These are phyloP conservation scores for Pseudorectes ferrugineus DNA, from an alignment of 2,113 vertebrate species.

Conservation along the genomic window DNA sequence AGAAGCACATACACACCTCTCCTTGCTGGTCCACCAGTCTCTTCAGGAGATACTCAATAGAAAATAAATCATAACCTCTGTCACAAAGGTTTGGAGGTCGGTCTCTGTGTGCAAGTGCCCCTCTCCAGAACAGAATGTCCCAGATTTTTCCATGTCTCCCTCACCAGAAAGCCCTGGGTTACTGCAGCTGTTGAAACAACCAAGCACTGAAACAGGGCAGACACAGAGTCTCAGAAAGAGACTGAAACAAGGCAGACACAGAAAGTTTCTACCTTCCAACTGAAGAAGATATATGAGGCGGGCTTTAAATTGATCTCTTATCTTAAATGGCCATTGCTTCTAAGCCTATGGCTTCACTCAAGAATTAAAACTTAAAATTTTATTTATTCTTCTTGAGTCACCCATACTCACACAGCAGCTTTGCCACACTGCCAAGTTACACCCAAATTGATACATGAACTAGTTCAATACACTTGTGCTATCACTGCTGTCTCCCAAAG, in stretches of 20 bases:
- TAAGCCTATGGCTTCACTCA: neutral
- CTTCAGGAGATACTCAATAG: neutral
- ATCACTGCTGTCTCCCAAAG: neutral
- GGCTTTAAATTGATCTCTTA: neutral
- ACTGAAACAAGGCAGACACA: neutral
- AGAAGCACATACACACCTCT: neutral
- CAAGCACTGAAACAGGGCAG: neutral
- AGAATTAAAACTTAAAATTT: neutral
- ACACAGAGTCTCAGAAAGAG: neutral
- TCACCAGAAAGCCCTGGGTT: neutral
- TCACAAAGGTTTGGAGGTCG: neutral
- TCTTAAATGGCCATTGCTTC: neutral
- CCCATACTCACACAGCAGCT: neutral
- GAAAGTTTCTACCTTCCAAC: neutral
- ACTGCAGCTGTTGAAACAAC: neutral
- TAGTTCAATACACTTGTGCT: neutral
- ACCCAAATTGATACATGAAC: neutral
- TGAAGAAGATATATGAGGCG: neutral
- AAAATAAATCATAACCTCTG: neutral
- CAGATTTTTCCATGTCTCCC: neutral
- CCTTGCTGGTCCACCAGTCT: neutral
- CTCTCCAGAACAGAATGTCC: neutral
- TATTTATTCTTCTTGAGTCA: neutral
- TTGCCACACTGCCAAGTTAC: neutral
- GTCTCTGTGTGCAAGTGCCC: neutral